Percentiles rank a stretch among this genome's conserved stretches.
phyloP scores from a whole-genome alignment of 2,797 vertebrate genomes.

The Mormyrus hasselquistii region DNA sequence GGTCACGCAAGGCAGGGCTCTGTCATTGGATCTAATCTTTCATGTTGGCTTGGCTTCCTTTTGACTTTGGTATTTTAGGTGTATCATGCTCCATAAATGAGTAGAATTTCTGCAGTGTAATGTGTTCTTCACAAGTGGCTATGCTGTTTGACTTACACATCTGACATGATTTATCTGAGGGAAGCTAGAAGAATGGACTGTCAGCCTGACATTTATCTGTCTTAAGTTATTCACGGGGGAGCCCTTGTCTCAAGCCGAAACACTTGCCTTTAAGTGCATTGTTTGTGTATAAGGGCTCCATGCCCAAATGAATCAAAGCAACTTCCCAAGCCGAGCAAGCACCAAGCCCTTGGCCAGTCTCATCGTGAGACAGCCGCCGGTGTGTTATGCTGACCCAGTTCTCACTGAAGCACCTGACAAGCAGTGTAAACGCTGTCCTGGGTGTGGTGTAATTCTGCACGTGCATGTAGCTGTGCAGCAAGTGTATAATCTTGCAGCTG shows the following conservation, averaged over 20 bases:
- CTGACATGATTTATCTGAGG: background rate
- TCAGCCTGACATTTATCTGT: background rate
- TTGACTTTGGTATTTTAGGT: background rate
- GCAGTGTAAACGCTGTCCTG: background rate
- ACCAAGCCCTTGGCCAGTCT: background rate
- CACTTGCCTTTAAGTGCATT: background rate
- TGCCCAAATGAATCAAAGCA: background rate
- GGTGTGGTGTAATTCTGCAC: background rate
- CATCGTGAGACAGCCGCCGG: background rate
- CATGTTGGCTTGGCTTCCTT: background rate
- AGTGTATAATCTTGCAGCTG: background rate
- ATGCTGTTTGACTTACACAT: background rate
- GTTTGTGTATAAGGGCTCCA: background rate
- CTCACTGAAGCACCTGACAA: background rate
- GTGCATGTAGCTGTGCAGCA: background rate
- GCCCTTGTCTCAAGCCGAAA: background rate
- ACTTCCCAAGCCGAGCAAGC: background rate
- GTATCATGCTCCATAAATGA: background rate
- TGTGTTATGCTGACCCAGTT: background rate
- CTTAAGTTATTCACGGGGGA: constrained; percentile 2
- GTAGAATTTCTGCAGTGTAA: background rate
- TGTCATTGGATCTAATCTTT: background rate
- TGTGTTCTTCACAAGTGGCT: background rate
- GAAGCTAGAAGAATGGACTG: background rate
- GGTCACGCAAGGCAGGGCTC: background rate